These are phyloP conservation scores for Galeruca laticollis DNA, from an alignment of 2,888 invertebrate genomes.

Conservation along the genomic window DNA sequence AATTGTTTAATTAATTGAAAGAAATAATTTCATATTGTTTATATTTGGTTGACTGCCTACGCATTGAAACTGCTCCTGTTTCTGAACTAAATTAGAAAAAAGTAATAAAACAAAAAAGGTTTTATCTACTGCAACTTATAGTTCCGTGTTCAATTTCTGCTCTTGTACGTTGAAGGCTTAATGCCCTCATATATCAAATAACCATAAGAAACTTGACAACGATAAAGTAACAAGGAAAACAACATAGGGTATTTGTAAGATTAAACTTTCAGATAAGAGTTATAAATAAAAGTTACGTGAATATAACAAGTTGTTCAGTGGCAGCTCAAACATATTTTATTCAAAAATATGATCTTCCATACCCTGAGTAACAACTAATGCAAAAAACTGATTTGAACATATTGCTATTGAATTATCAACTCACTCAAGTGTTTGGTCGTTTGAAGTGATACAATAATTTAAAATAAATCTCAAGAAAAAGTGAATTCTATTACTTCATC, in stretches of 20 bases:
- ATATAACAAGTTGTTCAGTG: not conserved
- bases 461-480: too few relatives aligned
- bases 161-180: constrained; percentile 1
- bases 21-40: too few relatives aligned
- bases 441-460: too few relatives aligned
- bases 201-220: not conserved
- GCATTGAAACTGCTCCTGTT: not conserved
- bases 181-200: constrained; percentile 1
- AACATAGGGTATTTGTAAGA: constrained; percentile 1
- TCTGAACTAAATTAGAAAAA: not conserved
- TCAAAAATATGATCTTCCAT: too few relatives aligned
- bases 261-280: constrained; percentile 7
- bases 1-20: too few relatives aligned
- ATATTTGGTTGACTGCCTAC: not conserved
- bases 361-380: too few relatives aligned
- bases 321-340: not conserved
- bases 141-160: not conserved
- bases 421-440: too few relatives aligned
- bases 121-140: not conserved
- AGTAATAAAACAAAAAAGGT: constrained; percentile 2
- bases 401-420: too few relatives aligned
- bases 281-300: not conserved
- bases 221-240: constrained; percentile 6
- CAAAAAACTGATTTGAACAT: too few relatives aligned
- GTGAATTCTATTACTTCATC: too few relatives aligned